Evolutionary conservation across 2,797 vertebrate species (phyloP).

Genomic region (Chaenodraco wilsoni): DNA sequence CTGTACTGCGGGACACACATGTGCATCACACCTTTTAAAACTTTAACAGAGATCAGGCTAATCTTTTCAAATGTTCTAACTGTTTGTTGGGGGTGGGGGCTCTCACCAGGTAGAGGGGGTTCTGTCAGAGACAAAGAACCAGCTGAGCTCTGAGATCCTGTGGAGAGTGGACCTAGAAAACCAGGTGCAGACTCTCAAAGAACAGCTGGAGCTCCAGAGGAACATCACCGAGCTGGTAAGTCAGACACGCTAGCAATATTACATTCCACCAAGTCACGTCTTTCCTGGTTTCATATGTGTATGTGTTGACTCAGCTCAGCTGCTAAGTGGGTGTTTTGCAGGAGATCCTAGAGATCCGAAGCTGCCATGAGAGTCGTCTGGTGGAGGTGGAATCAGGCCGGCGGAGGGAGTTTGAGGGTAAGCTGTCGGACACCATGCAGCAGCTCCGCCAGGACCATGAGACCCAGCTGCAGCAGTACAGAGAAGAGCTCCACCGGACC

Average conservation of each 20-base stretch:
- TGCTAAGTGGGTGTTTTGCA: slow-evolving; percentile 37
- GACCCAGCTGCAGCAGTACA: slow-evolving; percentile 85
- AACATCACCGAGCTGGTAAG: slow-evolving; percentile 83
- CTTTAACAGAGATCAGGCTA: no score
- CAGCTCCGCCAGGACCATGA: slow-evolving; percentile 84
- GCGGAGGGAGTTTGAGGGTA: slow-evolving; percentile 83
- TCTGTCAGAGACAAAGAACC: slow-evolving; percentile 79
- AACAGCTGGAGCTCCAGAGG: slow-evolving; percentile 87
- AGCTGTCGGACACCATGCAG: slow-evolving; percentile 81
- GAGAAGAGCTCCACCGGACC: slow-evolving; percentile 83
- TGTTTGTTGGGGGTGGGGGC: slow-evolving; percentile 14
- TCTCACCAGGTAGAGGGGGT: slow-evolving; percentile 72
- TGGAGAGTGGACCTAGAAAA: slow-evolving; percentile 86
- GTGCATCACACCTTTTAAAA: no score
- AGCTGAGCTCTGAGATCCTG: slow-evolving; percentile 85
- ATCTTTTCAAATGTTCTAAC: neutral
- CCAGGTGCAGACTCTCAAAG: slow-evolving; percentile 83
- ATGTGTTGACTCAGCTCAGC: rapidly evolving
- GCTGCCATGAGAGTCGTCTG: slow-evolving; percentile 80
- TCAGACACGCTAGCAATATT: no score
- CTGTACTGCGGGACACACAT: no score
- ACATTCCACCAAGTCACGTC: neutral
- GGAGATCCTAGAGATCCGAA: slow-evolving; percentile 84
- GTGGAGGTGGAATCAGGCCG: slow-evolving; percentile 82
- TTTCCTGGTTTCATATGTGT: rapidly evolving